These are phyloP conservation scores for Hydrolagus affinis DNA, from an alignment of 2,113 vertebrate species.

Conservation along the genomic window DNA sequence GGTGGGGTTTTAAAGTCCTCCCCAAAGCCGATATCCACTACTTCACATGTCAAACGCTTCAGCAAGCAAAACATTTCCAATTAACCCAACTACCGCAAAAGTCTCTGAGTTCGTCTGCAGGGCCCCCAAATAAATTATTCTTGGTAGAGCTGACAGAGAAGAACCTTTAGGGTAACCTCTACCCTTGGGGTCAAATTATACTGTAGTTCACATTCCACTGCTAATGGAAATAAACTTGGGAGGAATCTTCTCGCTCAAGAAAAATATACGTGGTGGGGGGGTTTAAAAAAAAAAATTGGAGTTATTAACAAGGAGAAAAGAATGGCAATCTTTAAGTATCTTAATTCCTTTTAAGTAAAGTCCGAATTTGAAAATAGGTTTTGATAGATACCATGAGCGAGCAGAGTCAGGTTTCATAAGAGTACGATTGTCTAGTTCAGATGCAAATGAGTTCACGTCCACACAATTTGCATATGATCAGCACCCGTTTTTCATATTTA, in stretches of 20 bases:
- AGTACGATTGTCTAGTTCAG: background rate
- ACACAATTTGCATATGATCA: background rate
- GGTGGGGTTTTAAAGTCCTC: constrained; percentile 2
- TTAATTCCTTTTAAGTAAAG: too few species aligned
- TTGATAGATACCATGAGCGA: too few species aligned
- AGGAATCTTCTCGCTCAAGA: constrained; percentile 36
- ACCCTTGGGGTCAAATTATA: constrained; percentile 39
- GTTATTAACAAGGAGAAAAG: background rate
- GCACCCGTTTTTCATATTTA: background rate
- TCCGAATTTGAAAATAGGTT: too few species aligned
- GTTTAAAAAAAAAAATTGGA: constrained; percentile 35
- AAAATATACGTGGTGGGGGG: background rate
- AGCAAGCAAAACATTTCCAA: constrained; percentile 34
- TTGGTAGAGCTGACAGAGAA: constrained; percentile 34
- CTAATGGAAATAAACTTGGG: constrained; percentile 39
- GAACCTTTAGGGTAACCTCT: background rate
- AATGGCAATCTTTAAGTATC: too few species aligned
- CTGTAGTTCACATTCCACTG: constrained; percentile 38
- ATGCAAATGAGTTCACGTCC: background rate
- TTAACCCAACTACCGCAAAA: constrained; percentile 37
- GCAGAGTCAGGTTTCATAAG: background rate
- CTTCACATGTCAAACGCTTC: constrained; percentile 38
- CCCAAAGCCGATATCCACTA: constrained; percentile 33
- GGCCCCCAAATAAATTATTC: constrained; percentile 35
- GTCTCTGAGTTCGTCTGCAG: constrained; percentile 33